These are phyloP conservation scores for Microplitis manilae DNA, from an alignment of 2,888 invertebrate genomes.

Conservation along the genomic window DNA sequence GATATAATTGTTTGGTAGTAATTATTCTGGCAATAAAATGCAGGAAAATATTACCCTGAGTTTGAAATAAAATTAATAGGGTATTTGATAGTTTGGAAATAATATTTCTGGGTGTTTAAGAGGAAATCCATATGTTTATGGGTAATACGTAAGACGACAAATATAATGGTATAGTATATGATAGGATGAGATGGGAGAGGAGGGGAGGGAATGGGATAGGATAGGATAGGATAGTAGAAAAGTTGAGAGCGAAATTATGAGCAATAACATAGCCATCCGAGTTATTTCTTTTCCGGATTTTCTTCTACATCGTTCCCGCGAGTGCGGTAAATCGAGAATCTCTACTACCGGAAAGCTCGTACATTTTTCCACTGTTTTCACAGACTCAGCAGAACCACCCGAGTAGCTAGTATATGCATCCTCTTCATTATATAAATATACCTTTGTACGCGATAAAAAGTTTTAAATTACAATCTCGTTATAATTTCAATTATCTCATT, in stretches of 20 bases:
- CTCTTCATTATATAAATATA: background rate
- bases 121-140: conserved; percentile 11
- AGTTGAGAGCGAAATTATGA: conserved; percentile 30
- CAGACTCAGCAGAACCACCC: conserved; percentile 17
- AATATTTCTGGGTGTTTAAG: background rate
- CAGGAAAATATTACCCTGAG: background rate
- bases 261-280: conserved; percentile 23
- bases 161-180: background rate
- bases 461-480: conserved; percentile 1
- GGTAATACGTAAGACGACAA: conserved; percentile 2
- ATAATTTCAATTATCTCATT: conserved; percentile 31
- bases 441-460: background rate
- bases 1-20: background rate
- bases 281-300: conserved; percentile 7
- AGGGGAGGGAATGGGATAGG: conserved; percentile 9
- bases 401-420: background rate
- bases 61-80: background rate
- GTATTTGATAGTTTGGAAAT: background rate
- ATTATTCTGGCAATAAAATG: background rate
- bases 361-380: conserved; percentile 28
- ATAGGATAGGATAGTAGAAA: conserved; percentile 7
- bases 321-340: conserved; percentile 30
- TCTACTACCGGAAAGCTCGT: conserved; percentile 22
- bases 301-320: conserved; percentile 25
- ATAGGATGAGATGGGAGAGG: conserved; percentile 3